A percentile compares a stretch with the other conserved stretches of the same genome.
These are phyloP conservation scores for Tapera naevia DNA, from an alignment of 2,797 vertebrate species.

Conservation along the genomic window DNA sequence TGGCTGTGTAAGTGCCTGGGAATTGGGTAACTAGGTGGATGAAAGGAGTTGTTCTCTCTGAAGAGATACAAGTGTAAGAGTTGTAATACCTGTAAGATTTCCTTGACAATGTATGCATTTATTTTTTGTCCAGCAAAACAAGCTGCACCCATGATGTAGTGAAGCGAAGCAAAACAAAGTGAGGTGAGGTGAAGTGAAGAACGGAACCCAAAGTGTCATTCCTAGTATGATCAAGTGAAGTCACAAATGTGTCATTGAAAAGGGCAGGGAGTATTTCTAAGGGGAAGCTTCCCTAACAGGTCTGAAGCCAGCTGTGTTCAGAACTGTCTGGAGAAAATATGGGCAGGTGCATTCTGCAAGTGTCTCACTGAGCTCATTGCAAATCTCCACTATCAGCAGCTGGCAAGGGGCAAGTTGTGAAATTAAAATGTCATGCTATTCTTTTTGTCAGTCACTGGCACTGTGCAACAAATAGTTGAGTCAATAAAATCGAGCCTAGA, in stretches of 20 bases:
- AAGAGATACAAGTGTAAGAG: background rate
- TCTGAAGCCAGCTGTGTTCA: background rate
- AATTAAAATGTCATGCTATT: background rate
- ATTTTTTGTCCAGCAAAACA: background rate
- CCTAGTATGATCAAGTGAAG: too few relatives aligned
- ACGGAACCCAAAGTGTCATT: too few relatives aligned
- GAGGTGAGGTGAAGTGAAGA: background rate
- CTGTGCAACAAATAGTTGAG: background rate
- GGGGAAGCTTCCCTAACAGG: background rate
- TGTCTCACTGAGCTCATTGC: background rate
- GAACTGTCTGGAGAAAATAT: background rate
- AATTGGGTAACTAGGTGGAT: background rate
- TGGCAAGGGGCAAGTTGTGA: background rate
- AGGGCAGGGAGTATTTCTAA: background rate
- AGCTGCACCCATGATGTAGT: background rate
- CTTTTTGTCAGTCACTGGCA: background rate
- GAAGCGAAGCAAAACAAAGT: background rate
- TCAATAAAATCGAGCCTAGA: background rate
- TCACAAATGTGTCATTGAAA: background rate
- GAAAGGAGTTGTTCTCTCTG: background rate
- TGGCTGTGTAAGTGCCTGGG: background rate
- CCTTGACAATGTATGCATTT: background rate
- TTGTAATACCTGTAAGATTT: background rate
- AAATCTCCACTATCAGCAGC: background rate
- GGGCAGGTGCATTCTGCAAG: background rate